phyloP scores from a whole-genome alignment of 2,797 vertebrate species.

The Pogonophryne albipinna region DNA sequence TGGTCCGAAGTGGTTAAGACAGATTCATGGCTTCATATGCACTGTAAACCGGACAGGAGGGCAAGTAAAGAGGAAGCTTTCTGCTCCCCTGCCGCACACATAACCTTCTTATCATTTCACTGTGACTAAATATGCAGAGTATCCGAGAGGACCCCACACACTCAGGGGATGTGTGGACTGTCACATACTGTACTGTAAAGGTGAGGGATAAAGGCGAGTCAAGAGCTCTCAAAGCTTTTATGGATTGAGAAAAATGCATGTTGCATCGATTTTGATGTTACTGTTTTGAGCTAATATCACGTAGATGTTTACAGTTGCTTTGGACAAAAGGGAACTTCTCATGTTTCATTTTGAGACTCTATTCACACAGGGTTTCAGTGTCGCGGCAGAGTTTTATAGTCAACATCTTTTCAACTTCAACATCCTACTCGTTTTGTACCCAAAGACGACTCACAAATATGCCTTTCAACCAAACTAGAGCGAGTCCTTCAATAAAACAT shows the following conservation, averaged over 20 bases:
- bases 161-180: constrained; percentile 31
- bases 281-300: constrained; percentile 8
- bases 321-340: constrained; percentile 26
- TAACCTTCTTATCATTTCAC: constrained; percentile 72
- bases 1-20: constrained; percentile 43
- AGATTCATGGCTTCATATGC: constrained; percentile 44
- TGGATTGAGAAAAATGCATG: constrained; percentile 3
- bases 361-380: constrained; percentile 45
- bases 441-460: constrained; percentile 43
- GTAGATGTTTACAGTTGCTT: constrained; percentile 27
- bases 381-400: constrained; percentile 39
- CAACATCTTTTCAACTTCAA: constrained; percentile 43
- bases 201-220: constrained; percentile 32
- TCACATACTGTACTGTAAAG: constrained; percentile 2
- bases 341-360: constrained; percentile 36
- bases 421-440: constrained; percentile 27
- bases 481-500: constrained; percentile 52
- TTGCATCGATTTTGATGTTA: neutral
- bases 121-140: constrained; percentile 68
- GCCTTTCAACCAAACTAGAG: constrained; percentile 37
- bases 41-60: constrained; percentile 58
- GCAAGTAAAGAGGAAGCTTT: constrained; percentile 55
- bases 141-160: constrained; percentile 53
- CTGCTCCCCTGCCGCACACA: constrained; percentile 56
- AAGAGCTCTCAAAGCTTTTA: neutral